These are phyloP conservation scores for Saccostrea glomerata DNA, from an alignment of 1,140 invertebrate species.

Conservation along the genomic window DNA sequence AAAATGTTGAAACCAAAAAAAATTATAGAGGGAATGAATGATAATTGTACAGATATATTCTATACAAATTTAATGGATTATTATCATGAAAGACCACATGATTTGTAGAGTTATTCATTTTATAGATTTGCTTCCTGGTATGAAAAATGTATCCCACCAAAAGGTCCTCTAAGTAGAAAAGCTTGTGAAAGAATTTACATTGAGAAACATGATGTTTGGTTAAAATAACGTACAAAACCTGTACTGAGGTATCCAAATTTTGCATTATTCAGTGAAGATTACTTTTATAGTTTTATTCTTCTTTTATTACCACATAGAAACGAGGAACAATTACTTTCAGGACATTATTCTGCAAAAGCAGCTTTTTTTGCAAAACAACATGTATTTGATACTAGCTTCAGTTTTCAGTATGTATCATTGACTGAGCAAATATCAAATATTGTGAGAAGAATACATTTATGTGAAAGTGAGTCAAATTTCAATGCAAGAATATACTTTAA, in stretches of 20 bases:
- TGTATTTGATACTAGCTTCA: conserved; percentile 34
- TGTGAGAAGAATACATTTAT: too few relatives aligned
- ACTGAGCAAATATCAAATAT: not conserved
- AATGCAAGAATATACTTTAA: not conserved
- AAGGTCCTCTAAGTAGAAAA: not conserved
- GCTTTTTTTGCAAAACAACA: conserved; percentile 49
- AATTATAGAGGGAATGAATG: conserved; percentile 52
- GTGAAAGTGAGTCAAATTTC: not conserved
- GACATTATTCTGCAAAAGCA: conserved; percentile 26
- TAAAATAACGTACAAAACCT: conserved; percentile 42
- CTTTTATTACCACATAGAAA: conserved; percentile 55
- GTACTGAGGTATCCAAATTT: conserved; percentile 53
- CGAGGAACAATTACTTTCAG: conserved; percentile 51
- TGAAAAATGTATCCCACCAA: conserved; percentile 28
- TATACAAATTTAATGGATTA: conserved; percentile 54
- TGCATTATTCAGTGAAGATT: conserved; percentile 51
- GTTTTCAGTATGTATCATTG: not conserved
- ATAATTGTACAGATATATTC: conserved; percentile 8
- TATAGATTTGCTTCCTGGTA: conserved; percentile 49
- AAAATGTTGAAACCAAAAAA: conserved; percentile 47
- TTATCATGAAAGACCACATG: conserved; percentile 41
- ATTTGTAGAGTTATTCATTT: conserved; percentile 37
- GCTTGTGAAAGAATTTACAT: conserved; percentile 33
- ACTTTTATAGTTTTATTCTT: conserved; percentile 30
- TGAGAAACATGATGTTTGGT: conserved; percentile 15